phyloP scores from a whole-genome alignment of 2,113 vertebrate species.

The Acanthochromis polyacanthus region DNA sequence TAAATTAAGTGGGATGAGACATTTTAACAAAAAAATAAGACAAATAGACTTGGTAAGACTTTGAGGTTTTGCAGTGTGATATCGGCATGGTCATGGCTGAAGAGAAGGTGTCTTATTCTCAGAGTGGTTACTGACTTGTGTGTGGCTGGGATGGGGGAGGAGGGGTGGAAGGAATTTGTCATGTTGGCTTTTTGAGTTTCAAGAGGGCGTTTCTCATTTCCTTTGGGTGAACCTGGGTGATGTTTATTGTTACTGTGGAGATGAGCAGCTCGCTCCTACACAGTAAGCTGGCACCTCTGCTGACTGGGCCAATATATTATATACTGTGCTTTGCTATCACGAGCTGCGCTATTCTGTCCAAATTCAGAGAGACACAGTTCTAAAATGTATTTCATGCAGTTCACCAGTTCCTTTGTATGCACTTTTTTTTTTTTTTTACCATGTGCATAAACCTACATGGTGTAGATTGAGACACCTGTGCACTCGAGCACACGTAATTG shows the following conservation, averaged over 20 bases:
- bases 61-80: too few relatives aligned
- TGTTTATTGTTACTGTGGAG: constrained; percentile 77
- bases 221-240: constrained; percentile 61
- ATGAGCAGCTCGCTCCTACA: constrained; percentile 67
- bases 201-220: constrained; percentile 78
- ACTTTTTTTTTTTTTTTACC: not conserved
- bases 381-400: not conserved
- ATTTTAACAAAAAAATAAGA: too few relatives aligned
- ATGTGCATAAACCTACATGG: not conserved
- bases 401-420: not conserved
- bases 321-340: not conserved
- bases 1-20: too few relatives aligned
- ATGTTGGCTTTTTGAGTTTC: constrained; percentile 68
- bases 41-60: too few relatives aligned
- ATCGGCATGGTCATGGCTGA: not conserved
- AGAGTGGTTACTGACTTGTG: constrained; percentile 1
- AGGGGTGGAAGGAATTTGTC: constrained; percentile 74
- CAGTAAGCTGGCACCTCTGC: constrained; percentile 14
- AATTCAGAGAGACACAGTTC: not conserved
- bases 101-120: constrained; percentile 23
- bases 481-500: not conserved
- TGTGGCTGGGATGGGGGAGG: constrained; percentile 28
- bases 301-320: not conserved
- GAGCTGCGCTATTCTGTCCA: not conserved
- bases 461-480: not conserved